These are phyloP conservation scores for Netelia fuscicornis DNA, from an alignment of 2,888 invertebrate species.

Conservation along the genomic window DNA sequence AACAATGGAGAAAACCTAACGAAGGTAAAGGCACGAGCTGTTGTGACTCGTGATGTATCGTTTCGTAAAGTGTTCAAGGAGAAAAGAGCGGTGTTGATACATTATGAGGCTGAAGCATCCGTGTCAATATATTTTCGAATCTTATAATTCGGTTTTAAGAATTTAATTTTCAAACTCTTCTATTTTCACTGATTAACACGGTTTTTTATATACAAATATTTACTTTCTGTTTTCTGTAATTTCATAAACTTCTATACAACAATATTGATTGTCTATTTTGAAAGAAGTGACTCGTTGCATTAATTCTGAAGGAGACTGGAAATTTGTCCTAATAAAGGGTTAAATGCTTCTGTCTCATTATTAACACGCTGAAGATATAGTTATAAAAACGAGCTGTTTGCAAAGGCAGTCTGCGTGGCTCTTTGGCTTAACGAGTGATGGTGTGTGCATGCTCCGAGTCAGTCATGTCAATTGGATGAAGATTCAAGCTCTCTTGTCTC, in stretches of 20 bases:
- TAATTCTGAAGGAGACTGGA: not conserved
- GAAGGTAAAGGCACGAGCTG: too few relatives aligned
- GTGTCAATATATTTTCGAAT: too few relatives aligned
- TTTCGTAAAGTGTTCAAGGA: too few relatives aligned
- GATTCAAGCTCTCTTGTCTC: conserved; percentile 9
- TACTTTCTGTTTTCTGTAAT: not conserved
- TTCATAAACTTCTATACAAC: not conserved
- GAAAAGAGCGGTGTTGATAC: too few relatives aligned
- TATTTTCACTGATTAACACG: too few relatives aligned
- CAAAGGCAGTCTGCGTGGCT: conserved; percentile 60
- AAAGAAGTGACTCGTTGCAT: not conserved
- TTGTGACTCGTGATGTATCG: too few relatives aligned
- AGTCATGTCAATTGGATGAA: conserved; percentile 42
- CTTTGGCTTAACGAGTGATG: conserved; percentile 1
- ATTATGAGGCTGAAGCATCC: too few relatives aligned
- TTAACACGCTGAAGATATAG: not conserved
- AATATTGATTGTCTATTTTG: not conserved
- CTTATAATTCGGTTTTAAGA: too few relatives aligned
- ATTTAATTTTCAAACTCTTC: too few relatives aligned
- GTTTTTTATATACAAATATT: not conserved
- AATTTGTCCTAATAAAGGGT: not conserved
- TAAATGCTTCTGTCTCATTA: conserved; percentile 1
- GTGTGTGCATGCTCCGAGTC: conserved; percentile 9
- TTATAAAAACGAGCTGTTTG: not conserved
- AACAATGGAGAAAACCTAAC: too few relatives aligned